Evolutionary conservation across 2,113 vertebrate genomes (phyloP).

Genomic region (Cololabis saira): DNA sequence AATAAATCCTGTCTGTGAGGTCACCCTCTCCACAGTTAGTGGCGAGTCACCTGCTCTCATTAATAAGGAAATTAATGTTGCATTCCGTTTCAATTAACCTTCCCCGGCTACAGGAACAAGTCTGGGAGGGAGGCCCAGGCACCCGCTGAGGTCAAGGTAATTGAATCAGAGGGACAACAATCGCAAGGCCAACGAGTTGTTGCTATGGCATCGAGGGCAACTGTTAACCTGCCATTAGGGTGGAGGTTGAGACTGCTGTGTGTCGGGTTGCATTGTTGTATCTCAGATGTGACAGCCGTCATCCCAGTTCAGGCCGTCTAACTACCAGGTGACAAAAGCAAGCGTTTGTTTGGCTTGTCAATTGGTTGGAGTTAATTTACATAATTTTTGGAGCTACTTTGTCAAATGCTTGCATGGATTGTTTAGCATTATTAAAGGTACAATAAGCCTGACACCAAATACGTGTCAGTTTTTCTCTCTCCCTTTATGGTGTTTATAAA

Average conservation of each 20-base stretch:
- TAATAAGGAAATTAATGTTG: conserved; percentile 84
- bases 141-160: conserved; percentile 80
- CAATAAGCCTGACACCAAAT: neutral
- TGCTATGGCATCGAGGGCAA: conserved; percentile 58
- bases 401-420: neutral
- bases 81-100: conserved; percentile 87
- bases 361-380: conserved; percentile 22
- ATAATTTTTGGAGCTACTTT: conserved; percentile 11
- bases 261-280: conserved; percentile 44
- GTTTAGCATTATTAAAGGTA: conserved; percentile 3
- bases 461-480: no score
- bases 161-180: conserved; percentile 79
- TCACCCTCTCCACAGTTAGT: conserved; percentile 61
- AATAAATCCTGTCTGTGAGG: conserved; percentile 38
- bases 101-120: conserved; percentile 73
- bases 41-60: conserved; percentile 72
- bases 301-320: conserved; percentile 13
- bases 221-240: conserved; percentile 51
- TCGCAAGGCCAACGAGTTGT: conserved; percentile 68
- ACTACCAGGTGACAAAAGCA: conserved; percentile 29
- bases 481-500: neutral
- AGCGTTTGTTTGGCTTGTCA: conserved; percentile 19
- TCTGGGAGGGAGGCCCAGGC: conserved; percentile 72
- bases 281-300: conserved; percentile 35
- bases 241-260: conserved; percentile 43